These are phyloP conservation scores for Ceuthmochares aereus DNA, from an alignment of 2,113 vertebrate genomes.

Conservation along the genomic window DNA sequence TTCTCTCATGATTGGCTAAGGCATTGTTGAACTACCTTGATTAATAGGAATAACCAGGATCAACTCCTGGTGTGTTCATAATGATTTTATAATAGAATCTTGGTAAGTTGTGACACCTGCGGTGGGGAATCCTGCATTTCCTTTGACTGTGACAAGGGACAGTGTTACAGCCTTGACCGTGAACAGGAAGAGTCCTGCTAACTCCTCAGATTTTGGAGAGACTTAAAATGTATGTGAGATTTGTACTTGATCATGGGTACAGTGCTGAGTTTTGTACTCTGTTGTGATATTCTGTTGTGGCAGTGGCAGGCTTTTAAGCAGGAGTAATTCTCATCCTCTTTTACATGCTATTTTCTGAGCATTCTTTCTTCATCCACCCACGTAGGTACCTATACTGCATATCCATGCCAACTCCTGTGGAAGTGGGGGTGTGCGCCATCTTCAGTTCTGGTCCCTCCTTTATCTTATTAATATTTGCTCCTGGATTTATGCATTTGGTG, in stretches of 20 bases:
- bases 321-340: neutral
- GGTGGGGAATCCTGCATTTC: neutral
- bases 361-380: neutral
- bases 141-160: neutral
- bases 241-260: neutral
- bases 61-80: rapidly evolving
- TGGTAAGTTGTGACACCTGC: neutral
- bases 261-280: neutral
- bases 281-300: neutral
- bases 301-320: rapidly evolving
- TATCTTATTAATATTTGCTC: neutral
- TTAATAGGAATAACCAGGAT: neutral
- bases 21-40: neutral
- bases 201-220: neutral
- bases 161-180: rapidly evolving
- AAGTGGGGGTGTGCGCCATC: neutral
- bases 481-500: neutral
- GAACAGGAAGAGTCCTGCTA: neutral
- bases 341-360: neutral
- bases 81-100: neutral
- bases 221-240: rapidly evolving
- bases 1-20: neutral
- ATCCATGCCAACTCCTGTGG: rapidly evolving
- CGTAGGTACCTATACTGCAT: rapidly evolving
- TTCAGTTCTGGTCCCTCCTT: neutral